A percentile compares a stretch with the other conserved stretches of the same genome.
phyloP scores from a whole-genome alignment of 2,113 vertebrate genomes.

The Catharus bicknelli region DNA sequence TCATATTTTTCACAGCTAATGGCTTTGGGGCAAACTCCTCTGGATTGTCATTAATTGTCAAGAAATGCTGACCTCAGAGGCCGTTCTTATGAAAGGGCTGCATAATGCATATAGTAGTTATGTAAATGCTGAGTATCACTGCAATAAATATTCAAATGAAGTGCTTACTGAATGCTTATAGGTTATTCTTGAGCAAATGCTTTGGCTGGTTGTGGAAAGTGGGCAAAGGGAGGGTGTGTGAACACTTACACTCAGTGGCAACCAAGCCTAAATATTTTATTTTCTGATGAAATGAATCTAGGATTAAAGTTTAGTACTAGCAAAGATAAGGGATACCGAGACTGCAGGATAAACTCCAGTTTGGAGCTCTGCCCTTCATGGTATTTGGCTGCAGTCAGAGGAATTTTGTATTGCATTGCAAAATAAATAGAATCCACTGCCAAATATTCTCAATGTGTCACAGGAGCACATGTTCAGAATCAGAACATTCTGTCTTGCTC shows the following conservation, averaged over 20 bases:
- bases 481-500: neutral
- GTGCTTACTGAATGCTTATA: neutral
- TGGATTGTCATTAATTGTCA: constrained; percentile 25
- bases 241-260: neutral
- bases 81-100: constrained; percentile 21
- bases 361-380: neutral
- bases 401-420: neutral
- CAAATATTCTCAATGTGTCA: neutral
- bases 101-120: neutral
- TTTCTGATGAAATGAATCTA: neutral
- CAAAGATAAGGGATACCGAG: neutral
- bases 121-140: neutral
- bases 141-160: constrained; percentile 32
- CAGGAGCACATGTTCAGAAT: neutral
- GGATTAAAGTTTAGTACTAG: neutral
- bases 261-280: neutral
- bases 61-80: constrained; percentile 30
- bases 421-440: neutral
- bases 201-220: neutral
- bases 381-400: neutral
- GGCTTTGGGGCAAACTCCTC: neutral
- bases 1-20: constrained; percentile 25
- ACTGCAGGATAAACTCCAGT: neutral
- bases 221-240: neutral
- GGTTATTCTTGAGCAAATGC: neutral